Conservation (phyloP, 2,888 invertebrate genomes). For the Galerucella calmariensis region DNA sequence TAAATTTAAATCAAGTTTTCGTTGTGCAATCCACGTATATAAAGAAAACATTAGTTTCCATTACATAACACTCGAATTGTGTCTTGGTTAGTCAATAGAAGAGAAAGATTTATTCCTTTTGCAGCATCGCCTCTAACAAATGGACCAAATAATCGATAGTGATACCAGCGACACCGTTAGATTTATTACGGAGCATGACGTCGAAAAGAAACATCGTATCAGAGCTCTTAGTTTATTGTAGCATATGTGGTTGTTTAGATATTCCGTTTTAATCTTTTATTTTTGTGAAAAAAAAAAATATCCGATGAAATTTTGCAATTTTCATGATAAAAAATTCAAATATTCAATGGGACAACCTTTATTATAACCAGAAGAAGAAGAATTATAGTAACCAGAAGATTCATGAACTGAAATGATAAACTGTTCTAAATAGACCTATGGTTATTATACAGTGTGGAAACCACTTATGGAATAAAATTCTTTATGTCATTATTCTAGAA, state of each 20-base stretch:
- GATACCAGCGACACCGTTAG: conserved; percentile 60
- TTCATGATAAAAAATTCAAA: too few relatives aligned
- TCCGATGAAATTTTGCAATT: too few relatives aligned
- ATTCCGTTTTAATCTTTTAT: too few relatives aligned
- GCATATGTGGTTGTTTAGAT: not conserved
- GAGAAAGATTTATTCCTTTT: conserved; percentile 61
- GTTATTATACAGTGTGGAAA: too few relatives aligned
- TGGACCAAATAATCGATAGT: conserved; percentile 65
- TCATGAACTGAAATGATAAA: too few relatives aligned
- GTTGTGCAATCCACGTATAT: conserved; percentile 28
- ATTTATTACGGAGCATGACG: conserved; percentile 59
- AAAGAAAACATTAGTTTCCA: conserved; percentile 46
- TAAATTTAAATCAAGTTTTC: conserved; percentile 34
- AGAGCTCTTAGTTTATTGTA: not conserved
- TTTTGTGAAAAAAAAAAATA: too few relatives aligned
- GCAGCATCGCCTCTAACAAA: conserved; percentile 62
- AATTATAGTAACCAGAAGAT: too few relatives aligned
- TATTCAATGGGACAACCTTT: too few relatives aligned
- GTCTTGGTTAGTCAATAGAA: conserved; percentile 54
- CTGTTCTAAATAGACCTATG: too few relatives aligned
- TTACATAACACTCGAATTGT: conserved; percentile 43
- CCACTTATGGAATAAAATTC: too few relatives aligned
- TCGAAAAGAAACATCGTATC: conserved; percentile 10
- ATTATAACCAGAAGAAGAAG: too few relatives aligned
- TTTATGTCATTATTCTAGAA: too few relatives aligned